Conservation (phyloP, 2,797 vertebrate genomes). For the Mormyrus proboscirostris region DNA sequence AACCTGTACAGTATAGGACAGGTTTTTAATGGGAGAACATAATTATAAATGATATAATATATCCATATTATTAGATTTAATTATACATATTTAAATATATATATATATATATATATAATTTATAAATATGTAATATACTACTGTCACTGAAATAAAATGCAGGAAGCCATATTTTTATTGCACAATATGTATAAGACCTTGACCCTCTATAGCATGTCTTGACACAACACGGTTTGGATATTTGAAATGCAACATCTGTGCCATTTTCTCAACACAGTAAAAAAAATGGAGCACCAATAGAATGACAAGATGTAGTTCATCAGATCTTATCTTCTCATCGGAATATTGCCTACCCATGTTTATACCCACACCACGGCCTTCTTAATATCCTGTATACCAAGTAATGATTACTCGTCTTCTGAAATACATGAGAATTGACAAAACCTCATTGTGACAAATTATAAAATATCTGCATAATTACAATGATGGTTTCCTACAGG, state of each 20-base stretch:
- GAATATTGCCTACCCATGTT: background rate
- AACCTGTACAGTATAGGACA: background rate
- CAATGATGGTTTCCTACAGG: constrained; percentile 39
- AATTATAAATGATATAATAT: background rate
- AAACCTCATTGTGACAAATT: background rate
- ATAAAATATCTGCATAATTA: constrained; percentile 12
- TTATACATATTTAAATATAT: background rate
- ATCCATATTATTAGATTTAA: background rate
- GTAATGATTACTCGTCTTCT: background rate
- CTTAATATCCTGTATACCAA: background rate
- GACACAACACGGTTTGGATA: background rate
- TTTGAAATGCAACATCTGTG: constrained; percentile 27
- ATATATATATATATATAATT: background rate
- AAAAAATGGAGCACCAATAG: constrained; percentile 29
- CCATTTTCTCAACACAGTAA: constrained; percentile 14
- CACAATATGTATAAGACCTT: constrained; percentile 19
- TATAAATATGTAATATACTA: constrained; percentile 5
- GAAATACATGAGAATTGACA: background rate
- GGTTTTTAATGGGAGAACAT: constrained; percentile 43
- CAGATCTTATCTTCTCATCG: constrained; percentile 31
- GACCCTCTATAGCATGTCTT: background rate
- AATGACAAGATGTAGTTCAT: constrained; percentile 29
- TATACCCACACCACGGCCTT: background rate
- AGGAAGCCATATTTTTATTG: constrained; percentile 32
- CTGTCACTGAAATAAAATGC: constrained; percentile 52